A percentile compares a stretch with the other conserved stretches of the same genome.
Evolutionary conservation across 1,140 invertebrate species (phyloP).

Genomic region (Alviniconcha marisindica): DNA sequence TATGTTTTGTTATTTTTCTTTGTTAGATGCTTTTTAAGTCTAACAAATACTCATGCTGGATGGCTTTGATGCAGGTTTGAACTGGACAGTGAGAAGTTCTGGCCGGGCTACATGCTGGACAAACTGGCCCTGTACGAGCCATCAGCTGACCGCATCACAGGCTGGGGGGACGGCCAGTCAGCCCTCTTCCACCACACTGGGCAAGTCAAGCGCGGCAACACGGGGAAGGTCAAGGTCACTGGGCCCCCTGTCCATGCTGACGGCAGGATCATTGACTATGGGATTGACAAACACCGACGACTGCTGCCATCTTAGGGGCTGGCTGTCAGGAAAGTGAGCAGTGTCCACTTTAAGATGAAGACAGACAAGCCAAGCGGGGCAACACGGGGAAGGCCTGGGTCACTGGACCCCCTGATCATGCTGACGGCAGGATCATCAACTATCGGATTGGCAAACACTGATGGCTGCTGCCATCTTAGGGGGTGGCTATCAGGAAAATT

Average conservation of each 20-base stretch:
- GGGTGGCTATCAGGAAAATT: background rate
- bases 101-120: conserved; percentile 72
- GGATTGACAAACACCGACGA: background rate
- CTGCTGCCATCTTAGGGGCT: background rate
- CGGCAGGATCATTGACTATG: background rate
- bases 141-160: background rate
- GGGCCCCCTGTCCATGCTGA: background rate
- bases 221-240: background rate
- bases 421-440: background rate
- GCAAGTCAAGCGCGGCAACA: conserved; percentile 4
- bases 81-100: conserved; percentile 63
- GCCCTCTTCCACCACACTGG: conserved; percentile 25
- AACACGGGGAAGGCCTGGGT: background rate
- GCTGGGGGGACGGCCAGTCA: background rate
- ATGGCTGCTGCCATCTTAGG: background rate
- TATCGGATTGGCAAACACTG: background rate
- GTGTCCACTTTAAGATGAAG: no score
- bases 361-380: no score
- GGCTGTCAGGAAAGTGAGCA: background rate
- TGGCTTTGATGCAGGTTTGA: background rate
- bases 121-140: conserved; percentile 69
- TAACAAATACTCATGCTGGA: background rate
- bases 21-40: background rate
- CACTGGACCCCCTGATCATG: background rate
- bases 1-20: background rate